These are phyloP conservation scores for Lepidonotus clava DNA, from an alignment of 2,888 invertebrate genomes.

Conservation along the genomic window DNA sequence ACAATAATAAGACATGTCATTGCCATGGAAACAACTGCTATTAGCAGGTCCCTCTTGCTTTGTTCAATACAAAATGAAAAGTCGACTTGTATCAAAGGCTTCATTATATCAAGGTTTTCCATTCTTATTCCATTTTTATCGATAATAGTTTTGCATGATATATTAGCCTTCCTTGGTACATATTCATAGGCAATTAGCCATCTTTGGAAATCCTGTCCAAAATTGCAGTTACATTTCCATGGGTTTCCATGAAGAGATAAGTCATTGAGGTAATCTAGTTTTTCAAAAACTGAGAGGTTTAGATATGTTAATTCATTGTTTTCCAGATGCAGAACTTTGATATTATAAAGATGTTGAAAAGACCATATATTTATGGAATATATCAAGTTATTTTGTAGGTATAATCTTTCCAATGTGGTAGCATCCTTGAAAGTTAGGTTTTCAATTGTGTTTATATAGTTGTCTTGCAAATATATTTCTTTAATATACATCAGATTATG, in stretches of 20 bases:
- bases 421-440: neutral
- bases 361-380: neutral
- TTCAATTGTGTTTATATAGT: neutral
- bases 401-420: neutral
- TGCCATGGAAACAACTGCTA: neutral
- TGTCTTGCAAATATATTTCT: neutral
- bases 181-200: neutral
- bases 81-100: neutral
- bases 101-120: neutral
- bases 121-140: neutral
- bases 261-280: neutral
- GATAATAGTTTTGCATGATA: neutral
- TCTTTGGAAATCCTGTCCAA: neutral
- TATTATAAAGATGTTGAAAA: neutral
- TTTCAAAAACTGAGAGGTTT: neutral
- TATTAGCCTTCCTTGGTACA: neutral
- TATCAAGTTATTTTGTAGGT: neutral
- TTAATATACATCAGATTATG: neutral
- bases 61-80: neutral
- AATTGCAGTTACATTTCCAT: neutral
- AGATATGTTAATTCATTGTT: neutral
- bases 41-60: neutral
- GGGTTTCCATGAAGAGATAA: neutral
- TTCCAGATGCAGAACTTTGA: neutral
- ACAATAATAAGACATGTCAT: neutral